Percentiles rank a stretch among this genome's conserved stretches.
Evolutionary conservation across 2,113 vertebrate species (phyloP).

Genomic region (Gracilinanus agilis): DNA sequence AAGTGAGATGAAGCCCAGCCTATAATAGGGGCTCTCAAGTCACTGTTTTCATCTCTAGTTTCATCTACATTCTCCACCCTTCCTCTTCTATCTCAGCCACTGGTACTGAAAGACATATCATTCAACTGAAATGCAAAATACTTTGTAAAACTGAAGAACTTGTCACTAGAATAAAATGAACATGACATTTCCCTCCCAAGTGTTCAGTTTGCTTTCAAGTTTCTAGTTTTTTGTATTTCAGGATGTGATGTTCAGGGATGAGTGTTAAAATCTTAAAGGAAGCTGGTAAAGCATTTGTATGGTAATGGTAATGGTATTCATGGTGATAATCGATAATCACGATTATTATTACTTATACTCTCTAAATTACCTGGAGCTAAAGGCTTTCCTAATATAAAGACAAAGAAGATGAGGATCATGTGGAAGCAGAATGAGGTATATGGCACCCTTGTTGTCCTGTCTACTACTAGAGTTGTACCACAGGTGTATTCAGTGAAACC

Average conservation of each 20-base stretch:
- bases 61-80: not conserved
- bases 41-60: not conserved
- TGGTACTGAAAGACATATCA: not conserved
- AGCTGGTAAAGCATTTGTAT: no score
- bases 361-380: not conserved
- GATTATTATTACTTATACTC: not conserved
- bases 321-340: not conserved
- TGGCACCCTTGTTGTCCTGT: not conserved
- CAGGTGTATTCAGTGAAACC: not conserved
- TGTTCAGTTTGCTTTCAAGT: slow-evolving; percentile 30
- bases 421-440: not conserved
- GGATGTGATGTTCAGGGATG: slow-evolving; percentile 7
- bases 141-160: slow-evolving; percentile 40
- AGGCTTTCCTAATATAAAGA: not conserved
- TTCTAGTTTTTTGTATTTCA: slow-evolving; percentile 7
- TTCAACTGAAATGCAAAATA: slow-evolving; percentile 5
- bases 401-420: not conserved
- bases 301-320: slow-evolving; percentile 4
- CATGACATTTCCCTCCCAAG: not conserved
- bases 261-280: not conserved
- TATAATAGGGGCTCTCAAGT: not conserved
- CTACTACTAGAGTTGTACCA: not conserved
- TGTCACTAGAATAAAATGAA: slow-evolving; percentile 4
- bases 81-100: slow-evolving; percentile 9
- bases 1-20: not conserved